phyloP scores from a whole-genome alignment of 1,140 invertebrate genomes.

The Thrips palmi region DNA sequence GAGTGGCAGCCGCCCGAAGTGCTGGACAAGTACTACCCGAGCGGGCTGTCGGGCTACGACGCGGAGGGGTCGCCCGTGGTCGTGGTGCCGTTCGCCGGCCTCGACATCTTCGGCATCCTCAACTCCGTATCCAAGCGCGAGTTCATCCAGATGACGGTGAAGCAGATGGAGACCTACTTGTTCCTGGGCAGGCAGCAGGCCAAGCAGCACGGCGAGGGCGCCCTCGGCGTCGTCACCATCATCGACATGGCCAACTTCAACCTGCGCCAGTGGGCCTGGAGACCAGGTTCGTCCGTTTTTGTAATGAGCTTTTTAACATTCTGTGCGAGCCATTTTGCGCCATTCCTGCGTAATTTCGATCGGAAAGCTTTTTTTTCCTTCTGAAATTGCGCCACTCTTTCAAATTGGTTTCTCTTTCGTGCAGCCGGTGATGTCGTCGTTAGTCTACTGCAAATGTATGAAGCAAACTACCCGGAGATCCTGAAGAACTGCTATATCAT shows the following conservation, averaged over 20 bases:
- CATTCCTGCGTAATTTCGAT: too few species aligned
- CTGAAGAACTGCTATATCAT: slow-evolving; percentile 69
- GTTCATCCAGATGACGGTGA: slow-evolving; percentile 46
- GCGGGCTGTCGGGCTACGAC: slow-evolving; percentile 57
- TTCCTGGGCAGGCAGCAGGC: slow-evolving; percentile 36
- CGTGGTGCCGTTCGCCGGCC: slow-evolving; percentile 46
- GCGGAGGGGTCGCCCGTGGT: slow-evolving; percentile 73
- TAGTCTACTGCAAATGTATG: slow-evolving; percentile 60
- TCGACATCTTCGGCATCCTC: slow-evolving; percentile 62
- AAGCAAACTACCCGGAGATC: slow-evolving; percentile 76
- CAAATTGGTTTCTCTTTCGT: too few species aligned
- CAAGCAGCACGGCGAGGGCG: slow-evolving; percentile 33
- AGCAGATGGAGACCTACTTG: slow-evolving; percentile 27
- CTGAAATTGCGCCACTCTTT: too few species aligned
- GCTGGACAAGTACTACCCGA: slow-evolving; percentile 50
- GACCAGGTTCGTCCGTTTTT: slow-evolving; percentile 40
- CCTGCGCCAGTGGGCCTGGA: slow-evolving; percentile 64
- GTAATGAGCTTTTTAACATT: not conserved
- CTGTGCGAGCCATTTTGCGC: too few species aligned
- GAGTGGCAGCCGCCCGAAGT: slow-evolving; percentile 53
- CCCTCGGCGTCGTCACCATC: slow-evolving; percentile 46
- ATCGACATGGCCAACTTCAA: slow-evolving; percentile 77
- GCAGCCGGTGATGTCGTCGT: slow-evolving; percentile 68
- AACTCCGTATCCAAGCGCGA: slow-evolving; percentile 54
- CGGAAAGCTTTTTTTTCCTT: too few species aligned